Evolutionary conservation across 2,888 invertebrate species (phyloP).

Genomic region (Hylaea fasciaria): DNA sequence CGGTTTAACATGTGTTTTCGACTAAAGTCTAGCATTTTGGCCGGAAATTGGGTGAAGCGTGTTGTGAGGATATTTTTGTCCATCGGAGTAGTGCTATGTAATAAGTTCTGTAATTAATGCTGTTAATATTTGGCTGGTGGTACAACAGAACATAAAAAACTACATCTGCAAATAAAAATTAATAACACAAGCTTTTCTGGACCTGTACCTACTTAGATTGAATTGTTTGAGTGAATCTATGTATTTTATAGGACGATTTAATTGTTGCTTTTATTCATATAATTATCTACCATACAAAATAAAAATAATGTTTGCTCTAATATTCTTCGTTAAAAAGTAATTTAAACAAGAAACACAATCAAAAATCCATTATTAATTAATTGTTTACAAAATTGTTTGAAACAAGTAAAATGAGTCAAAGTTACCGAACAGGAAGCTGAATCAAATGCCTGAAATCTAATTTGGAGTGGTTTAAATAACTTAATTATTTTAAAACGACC

Average conservation of each 20-base stretch:
- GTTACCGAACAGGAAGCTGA: slow-evolving; percentile 9
- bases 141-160: too few species aligned
- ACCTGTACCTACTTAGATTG: too few species aligned
- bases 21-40: slow-evolving; percentile 38
- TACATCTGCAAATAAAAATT: too few species aligned
- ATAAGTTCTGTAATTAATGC: too few species aligned
- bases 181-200: too few species aligned
- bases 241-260: too few species aligned
- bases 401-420: slow-evolving; percentile 14
- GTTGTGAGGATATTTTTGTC: slow-evolving; percentile 6
- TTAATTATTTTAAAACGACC: slow-evolving; percentile 20
- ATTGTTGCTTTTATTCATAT: too few species aligned
- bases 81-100: not conserved
- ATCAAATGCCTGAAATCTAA: slow-evolving; percentile 34
- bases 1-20: slow-evolving; percentile 53
- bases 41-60: slow-evolving; percentile 7
- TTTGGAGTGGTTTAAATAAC: slow-evolving; percentile 38
- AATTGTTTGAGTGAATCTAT: too few species aligned
- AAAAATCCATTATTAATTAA: slow-evolving; percentile 2
- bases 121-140: too few species aligned
- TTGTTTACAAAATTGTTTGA: slow-evolving; percentile 18
- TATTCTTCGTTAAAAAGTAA: not conserved
- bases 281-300: too few species aligned
- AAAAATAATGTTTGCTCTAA: not conserved
- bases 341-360: slow-evolving; percentile 9